These are phyloP conservation scores for Montifringilla adamsi DNA, from an alignment of 2,113 vertebrate genomes.

Conservation along the genomic window DNA sequence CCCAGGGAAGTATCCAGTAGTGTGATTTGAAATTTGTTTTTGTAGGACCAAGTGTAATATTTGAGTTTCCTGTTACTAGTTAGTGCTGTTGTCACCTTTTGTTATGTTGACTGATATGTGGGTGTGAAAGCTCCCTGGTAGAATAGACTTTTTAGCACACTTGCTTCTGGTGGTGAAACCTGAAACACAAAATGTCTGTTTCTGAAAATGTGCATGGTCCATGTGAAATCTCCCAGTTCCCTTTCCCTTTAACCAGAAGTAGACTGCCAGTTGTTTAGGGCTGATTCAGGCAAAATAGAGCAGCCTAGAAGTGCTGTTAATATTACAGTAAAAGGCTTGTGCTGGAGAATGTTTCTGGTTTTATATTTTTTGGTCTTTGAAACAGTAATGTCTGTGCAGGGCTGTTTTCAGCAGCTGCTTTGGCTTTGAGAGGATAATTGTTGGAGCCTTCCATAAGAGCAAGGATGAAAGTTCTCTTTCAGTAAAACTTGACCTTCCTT, in stretches of 20 bases:
- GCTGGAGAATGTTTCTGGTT: not conserved
- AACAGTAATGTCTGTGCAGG: not conserved
- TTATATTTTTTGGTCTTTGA: not conserved
- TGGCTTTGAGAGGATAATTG: not conserved
- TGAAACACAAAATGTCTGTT: not conserved
- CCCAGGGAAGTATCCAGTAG: not conserved
- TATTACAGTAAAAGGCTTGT: not conserved
- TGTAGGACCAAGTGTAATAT: not conserved
- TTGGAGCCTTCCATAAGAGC: not conserved
- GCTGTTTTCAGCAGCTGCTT: not conserved
- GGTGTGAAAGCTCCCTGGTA: not conserved
- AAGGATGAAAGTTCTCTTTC: not conserved
- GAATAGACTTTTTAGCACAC: not conserved
- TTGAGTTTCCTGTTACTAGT: slow-evolving; percentile 12
- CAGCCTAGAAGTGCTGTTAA: not conserved
- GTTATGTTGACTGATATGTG: not conserved
- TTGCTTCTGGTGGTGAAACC: not conserved
- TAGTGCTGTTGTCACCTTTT: not conserved
- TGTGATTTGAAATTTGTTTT: not conserved
- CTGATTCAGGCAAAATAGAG: not conserved
- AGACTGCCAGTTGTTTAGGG: not conserved
- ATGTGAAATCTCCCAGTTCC: not conserved
- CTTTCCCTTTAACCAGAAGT: not conserved
- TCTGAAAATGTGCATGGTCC: not conserved
- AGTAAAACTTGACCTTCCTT: not conserved